A percentile compares a stretch with the other conserved stretches of the same genome.
Evolutionary conservation across 2,888 invertebrate species (phyloP).

Genomic region (Ceriagrion tenellum): DNA sequence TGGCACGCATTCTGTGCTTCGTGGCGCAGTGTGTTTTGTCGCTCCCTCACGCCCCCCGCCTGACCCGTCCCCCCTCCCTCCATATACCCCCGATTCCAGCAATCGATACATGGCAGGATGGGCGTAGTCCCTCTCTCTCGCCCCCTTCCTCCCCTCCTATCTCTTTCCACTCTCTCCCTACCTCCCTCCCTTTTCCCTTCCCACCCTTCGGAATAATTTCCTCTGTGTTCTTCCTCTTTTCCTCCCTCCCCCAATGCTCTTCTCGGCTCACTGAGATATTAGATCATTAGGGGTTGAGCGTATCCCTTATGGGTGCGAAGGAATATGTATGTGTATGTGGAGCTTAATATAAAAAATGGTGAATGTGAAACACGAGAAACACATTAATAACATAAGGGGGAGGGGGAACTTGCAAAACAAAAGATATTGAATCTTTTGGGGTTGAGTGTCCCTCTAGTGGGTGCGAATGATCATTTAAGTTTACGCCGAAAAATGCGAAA

Average conservation of each 20-base stretch:
- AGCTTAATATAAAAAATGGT: no score
- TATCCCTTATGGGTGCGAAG: not conserved
- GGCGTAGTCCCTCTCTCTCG: slow-evolving; percentile 24
- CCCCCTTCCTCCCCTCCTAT: not conserved
- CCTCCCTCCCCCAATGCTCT: not conserved
- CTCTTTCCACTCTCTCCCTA: not conserved
- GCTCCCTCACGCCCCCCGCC: not conserved
- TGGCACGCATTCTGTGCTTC: slow-evolving; percentile 32
- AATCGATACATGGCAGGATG: slow-evolving; percentile 31
- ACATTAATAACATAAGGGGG: no score
- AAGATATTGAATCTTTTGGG: no score
- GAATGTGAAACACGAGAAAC: no score
- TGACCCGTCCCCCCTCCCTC: not conserved
- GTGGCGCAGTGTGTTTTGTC: slow-evolving; percentile 28
- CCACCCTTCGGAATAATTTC: not conserved
- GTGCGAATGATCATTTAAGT: no score
- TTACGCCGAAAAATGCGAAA: no score
- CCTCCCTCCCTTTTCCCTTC: not conserved
- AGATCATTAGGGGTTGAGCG: not conserved
- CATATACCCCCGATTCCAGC: slow-evolving; percentile 10
- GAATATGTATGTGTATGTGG: no score
- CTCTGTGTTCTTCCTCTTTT: not conserved
- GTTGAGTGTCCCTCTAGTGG: no score
- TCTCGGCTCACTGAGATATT: not conserved
- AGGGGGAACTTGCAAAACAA: no score